A percentile compares a stretch with the other conserved stretches of the same genome.
Evolutionary conservation across 1,140 invertebrate genomes (phyloP).

Genomic region (Steinernema feltiae): DNA sequence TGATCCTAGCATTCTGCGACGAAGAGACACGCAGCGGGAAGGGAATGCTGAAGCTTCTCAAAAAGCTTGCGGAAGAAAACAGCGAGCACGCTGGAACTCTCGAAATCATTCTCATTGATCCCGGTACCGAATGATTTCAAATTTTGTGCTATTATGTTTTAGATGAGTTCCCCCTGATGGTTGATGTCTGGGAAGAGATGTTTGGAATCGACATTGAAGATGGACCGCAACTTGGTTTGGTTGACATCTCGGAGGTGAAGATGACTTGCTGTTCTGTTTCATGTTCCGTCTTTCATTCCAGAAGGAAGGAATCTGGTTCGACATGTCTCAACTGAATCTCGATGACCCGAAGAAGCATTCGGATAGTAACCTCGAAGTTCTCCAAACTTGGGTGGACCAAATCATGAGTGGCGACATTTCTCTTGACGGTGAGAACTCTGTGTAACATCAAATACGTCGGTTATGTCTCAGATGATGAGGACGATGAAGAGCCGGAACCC

Average conservation of each 20-base stretch:
- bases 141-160: constrained; percentile 21
- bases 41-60: constrained; percentile 54
- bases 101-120: constrained; percentile 57
- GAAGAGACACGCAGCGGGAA: constrained; percentile 57
- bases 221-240: constrained; percentile 55
- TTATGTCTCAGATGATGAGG: constrained; percentile 43
- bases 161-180: constrained; percentile 58
- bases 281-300: constrained; percentile 16
- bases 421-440: constrained; percentile 45
- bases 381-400: constrained; percentile 57
- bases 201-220: constrained; percentile 58
- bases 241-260: constrained; percentile 54
- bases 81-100: constrained; percentile 56
- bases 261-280: neutral
- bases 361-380: constrained; percentile 53
- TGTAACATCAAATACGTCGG: neutral
- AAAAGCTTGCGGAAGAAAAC: constrained; percentile 56
- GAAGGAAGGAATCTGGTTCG: constrained; percentile 57
- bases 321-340: constrained; percentile 56
- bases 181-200: constrained; percentile 58
- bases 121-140: constrained; percentile 29
- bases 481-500: constrained; percentile 48
- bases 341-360: constrained; percentile 57
- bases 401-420: constrained; percentile 53
- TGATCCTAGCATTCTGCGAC: constrained; percentile 55